Conservation (phyloP, 2,888 invertebrate species). For the Scotopteryx bipunctaria region DNA sequence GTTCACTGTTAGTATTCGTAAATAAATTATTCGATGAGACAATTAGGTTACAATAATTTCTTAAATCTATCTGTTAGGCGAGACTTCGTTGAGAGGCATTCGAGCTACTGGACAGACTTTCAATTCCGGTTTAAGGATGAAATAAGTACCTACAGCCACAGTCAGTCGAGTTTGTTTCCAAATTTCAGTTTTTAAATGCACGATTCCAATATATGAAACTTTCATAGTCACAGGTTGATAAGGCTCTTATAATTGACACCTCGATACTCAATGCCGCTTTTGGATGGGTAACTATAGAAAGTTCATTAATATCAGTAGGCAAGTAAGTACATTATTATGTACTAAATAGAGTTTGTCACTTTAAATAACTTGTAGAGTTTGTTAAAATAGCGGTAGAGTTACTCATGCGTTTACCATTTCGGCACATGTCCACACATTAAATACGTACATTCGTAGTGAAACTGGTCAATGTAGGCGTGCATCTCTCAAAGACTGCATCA, state of each 20-base stretch:
- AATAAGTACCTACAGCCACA: constrained; percentile 64
- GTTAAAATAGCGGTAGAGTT: constrained; percentile 39
- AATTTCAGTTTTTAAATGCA: constrained; percentile 66
- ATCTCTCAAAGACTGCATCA: constrained; percentile 6
- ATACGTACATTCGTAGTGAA: constrained; percentile 44
- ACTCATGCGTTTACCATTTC: constrained; percentile 45
- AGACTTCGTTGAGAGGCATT: constrained; percentile 56
- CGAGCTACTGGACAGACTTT: constrained; percentile 57
- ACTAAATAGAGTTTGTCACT: constrained; percentile 43
- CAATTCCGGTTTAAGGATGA: constrained; percentile 68
- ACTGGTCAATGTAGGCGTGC: constrained; percentile 39
- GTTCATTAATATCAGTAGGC: constrained; percentile 63
- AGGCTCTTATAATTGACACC: constrained; percentile 78
- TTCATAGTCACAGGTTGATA: constrained; percentile 66
- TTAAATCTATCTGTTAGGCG: constrained; percentile 49
- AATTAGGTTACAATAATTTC: constrained; percentile 42
- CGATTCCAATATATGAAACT: constrained; percentile 54
- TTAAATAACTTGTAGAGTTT: constrained; percentile 22
- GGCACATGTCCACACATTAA: constrained; percentile 71
- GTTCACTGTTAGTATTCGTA: constrained; percentile 66
- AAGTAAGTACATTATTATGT: constrained; percentile 61
- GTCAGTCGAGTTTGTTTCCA: constrained; percentile 57
- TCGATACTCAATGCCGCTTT: constrained; percentile 54
- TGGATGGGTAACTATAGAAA: constrained; percentile 64
- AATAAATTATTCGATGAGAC: constrained; percentile 60